A percentile compares a stretch with the other conserved stretches of the same genome.
Conservation (phyloP, 2,113 vertebrate genomes). For the Myanophis thanlyinensis region DNA sequence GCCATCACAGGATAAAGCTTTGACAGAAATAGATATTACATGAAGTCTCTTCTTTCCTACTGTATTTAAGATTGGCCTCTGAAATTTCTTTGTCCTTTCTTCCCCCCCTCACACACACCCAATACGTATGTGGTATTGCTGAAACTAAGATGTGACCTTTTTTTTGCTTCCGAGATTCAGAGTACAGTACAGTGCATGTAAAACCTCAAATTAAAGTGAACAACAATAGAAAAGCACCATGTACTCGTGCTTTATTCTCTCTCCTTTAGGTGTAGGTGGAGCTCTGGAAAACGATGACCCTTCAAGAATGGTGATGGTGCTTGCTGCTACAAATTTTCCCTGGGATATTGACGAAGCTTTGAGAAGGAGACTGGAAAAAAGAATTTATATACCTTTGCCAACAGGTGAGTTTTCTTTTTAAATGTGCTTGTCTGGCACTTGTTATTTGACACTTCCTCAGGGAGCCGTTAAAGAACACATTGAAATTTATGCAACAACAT, state of each 20-base stretch:
- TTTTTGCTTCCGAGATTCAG: not conserved
- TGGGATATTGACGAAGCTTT: conserved; percentile 85
- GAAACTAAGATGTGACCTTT: not conserved
- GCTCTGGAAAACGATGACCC: conserved; percentile 81
- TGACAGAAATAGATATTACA: not conserved
- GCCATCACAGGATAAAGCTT: too few species aligned
- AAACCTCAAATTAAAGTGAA: not conserved
- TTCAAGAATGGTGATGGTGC: conserved; percentile 83
- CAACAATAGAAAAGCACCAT: not conserved
- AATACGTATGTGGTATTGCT: not conserved
- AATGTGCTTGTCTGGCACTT: not conserved
- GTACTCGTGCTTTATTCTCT: not conserved
- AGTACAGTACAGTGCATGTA: not conserved
- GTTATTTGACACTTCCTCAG: not conserved
- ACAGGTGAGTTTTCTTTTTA: conserved; percentile 69
- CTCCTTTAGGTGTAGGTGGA: conserved; percentile 75
- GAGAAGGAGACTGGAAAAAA: conserved; percentile 78
- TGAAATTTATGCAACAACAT: conserved; percentile 21
- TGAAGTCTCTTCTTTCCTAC: not conserved
- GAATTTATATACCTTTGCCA: conserved; percentile 82
- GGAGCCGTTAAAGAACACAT: not conserved
- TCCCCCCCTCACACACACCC: too few species aligned
- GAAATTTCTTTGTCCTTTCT: not conserved
- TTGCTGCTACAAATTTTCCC: conserved; percentile 82
- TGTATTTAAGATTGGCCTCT: not conserved